Base-by-base conservation (phyloP, 2,113 vertebrate species). In the Upupa epops region DNA sequence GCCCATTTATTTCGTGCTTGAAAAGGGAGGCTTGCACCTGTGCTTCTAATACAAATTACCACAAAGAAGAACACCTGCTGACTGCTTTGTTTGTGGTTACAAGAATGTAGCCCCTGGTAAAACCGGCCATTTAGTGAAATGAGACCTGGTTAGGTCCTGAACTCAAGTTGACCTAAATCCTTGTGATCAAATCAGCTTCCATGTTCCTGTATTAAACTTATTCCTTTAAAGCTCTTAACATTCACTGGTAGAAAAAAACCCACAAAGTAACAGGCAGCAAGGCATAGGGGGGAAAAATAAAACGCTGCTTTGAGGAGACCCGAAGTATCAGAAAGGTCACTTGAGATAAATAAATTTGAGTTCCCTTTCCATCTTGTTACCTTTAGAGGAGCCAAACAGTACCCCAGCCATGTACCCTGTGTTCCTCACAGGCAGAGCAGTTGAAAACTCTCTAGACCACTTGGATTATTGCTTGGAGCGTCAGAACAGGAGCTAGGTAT, bases 381-480 rank as follows among this genome's bases (percentile, higher is more conserved):
- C 55, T 56, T 61, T 24, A 24, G 7, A 18, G 40, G 36, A 61
- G 8, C 18, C 15, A 7, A 3, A 7, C 9, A 3, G 34, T 11
- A 20, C 4, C 13, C 11, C 4, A 5, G 18, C 3, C 13, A 13
- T 20, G 17, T 21, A 20, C n/a, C 3, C 8, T 1, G 20, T 5
- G 13, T 5, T 9, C 20, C 9, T 22, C n/a, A 1, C 11, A 8
- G 24, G 13, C 32, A 0, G 0, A 3, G 64, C 5, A 1, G 13
- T 0, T n/a, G 24, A 8, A 32, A 9, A 0, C 17, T 32, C 51
- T 22, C 25, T 12, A 21, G 60, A 4, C 25, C 11, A 1, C 14
- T 6, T 1, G 26, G n/a, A 12, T 16, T 25, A 19, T 6, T 5
- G 7, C 1, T 9, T 5, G 49, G 49, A 56, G 73, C 64, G 31